Percentiles rank a stretch among this genome's conserved stretches.
phyloP scores from a whole-genome alignment of 2,113 vertebrate genomes.

The Colossoma macropomum region DNA sequence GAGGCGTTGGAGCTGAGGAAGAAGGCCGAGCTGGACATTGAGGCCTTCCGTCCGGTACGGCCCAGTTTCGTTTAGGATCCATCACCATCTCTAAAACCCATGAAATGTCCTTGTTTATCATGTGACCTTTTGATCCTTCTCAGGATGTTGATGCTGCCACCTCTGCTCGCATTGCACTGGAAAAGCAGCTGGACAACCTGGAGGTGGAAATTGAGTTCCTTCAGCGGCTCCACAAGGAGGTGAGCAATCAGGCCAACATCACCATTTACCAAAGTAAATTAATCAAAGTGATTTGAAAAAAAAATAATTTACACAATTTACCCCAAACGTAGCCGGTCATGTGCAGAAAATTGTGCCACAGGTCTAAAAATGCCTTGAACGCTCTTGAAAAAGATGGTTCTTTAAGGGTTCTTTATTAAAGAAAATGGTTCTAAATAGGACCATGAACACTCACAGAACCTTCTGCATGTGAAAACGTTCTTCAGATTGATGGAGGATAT shows the following conservation, averaged over 20 bases:
- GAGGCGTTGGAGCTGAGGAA: conserved; percentile 76
- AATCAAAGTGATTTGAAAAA: no score
- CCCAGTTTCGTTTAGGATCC: not conserved
- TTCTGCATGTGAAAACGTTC: no score
- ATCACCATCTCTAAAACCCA: not conserved
- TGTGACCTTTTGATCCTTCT: not conserved
- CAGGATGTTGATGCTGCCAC: conserved; percentile 75
- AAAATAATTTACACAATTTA: no score
- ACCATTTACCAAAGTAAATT: not conserved
- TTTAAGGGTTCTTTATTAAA: no score
- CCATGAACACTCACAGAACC: no score
- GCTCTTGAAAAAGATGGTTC: no score
- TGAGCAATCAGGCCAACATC: conserved; percentile 23
- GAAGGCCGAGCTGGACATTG: conserved; percentile 77
- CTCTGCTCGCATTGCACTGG: conserved; percentile 67
- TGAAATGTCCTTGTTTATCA: not conserved
- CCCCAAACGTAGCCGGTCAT: no score
- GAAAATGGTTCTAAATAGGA: no score
- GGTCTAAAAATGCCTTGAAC: no score
- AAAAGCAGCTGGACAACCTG: conserved; percentile 75
- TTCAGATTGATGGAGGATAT: no score
- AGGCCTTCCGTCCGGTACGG: conserved; percentile 78
- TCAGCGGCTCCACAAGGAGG: conserved; percentile 76
- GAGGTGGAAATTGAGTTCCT: conserved; percentile 78
- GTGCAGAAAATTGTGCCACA: no score